Percentiles rank a stretch among this genome's conserved stretches.
phyloP scores from a whole-genome alignment of 1,140 invertebrate genomes.

The Drosophila sp. region DNA sequence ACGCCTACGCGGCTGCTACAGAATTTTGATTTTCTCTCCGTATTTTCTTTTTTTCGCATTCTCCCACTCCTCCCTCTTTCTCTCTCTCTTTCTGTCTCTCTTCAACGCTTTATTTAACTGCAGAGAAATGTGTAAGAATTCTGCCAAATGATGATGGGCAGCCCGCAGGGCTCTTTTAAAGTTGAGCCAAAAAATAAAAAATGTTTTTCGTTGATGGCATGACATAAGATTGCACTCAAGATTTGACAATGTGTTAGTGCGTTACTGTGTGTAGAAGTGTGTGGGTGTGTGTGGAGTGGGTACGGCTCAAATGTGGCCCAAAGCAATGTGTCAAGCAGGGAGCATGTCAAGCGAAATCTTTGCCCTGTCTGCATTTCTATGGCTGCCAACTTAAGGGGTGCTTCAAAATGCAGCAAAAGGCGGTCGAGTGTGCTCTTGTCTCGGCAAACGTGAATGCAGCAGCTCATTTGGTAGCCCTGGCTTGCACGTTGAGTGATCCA shows the following conservation, averaged over 20 bases:
- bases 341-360: constrained; percentile 13
- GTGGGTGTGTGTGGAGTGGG: constrained; percentile 5
- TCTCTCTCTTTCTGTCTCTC: not conserved
- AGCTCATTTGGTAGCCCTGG: constrained; percentile 10
- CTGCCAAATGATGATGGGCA: constrained; percentile 10
- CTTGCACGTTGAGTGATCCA: not conserved
- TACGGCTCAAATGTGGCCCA: constrained; percentile 31
- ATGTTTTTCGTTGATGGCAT: constrained; percentile 26
- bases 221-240: constrained; percentile 78
- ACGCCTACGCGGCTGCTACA: constrained; percentile 62
- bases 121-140: constrained; percentile 28
- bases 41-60: constrained; percentile 14
- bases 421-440: constrained; percentile 19
- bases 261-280: constrained; percentile 7
- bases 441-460: not conserved
- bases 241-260: constrained; percentile 33
- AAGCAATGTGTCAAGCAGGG: constrained; percentile 66
- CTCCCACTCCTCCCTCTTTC: not conserved
- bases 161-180: constrained; percentile 45
- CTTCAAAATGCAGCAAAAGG: constrained; percentile 13
- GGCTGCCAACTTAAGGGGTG: constrained; percentile 16
- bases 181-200: constrained; percentile 35
- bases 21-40: constrained; percentile 29
- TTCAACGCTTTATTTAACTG: constrained; percentile 5
- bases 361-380: not conserved